phyloP scores from a whole-genome alignment of 2,113 vertebrate species.

The Oxyura jamaicensis region DNA sequence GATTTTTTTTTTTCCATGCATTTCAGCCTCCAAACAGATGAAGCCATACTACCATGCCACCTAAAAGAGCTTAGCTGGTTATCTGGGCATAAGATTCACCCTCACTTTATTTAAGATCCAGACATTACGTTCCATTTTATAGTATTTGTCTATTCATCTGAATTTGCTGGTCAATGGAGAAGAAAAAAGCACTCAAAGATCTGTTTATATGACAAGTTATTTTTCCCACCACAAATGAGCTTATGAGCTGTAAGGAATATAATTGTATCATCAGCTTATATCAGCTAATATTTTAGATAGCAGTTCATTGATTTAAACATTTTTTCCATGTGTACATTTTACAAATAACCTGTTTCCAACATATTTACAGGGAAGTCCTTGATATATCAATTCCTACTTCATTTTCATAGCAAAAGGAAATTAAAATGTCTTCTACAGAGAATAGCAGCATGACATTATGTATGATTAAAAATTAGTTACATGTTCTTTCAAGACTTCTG shows the following conservation, averaged over 20 bases:
- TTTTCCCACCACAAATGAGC: background rate
- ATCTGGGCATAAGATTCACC: background rate
- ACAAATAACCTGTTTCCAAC: background rate
- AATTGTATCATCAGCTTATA: background rate
- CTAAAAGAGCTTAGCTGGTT: background rate
- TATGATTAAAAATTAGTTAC: background rate
- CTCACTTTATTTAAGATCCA: background rate
- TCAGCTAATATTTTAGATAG: background rate
- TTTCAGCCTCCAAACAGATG: background rate
- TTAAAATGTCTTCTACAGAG: background rate
- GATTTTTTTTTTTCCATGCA: background rate
- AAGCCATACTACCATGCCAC: background rate
- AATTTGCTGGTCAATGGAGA: background rate
- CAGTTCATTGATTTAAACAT: background rate
- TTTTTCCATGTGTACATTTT: background rate
- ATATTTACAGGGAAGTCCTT: background rate
- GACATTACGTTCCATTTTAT: background rate
- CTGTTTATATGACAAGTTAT: background rate
- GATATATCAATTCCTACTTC: background rate
- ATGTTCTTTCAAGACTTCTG: background rate
- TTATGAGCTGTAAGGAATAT: background rate
- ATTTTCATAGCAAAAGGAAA: background rate
- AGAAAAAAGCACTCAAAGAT: background rate
- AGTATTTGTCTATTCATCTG: background rate
- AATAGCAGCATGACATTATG: background rate